phyloP scores from a whole-genome alignment of 2,888 invertebrate species.

The Lydus trimaculatus region DNA sequence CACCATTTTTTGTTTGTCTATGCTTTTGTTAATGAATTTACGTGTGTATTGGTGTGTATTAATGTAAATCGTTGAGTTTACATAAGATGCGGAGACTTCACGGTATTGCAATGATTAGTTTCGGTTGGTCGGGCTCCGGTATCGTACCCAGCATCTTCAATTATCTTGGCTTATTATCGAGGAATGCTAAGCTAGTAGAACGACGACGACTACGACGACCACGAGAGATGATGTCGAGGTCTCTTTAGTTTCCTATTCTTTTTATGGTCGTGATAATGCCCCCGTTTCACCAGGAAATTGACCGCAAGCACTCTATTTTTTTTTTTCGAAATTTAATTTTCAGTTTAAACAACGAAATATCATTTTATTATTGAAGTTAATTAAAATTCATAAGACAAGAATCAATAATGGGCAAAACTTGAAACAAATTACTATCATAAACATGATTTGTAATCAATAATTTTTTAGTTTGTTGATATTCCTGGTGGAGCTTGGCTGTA shows the following conservation, averaged over 20 bases:
- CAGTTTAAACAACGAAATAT: no score
- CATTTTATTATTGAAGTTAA: no score
- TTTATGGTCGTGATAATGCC: conserved; percentile 17
- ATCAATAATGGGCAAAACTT: neutral
- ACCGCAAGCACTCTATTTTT: neutral
- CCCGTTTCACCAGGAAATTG: conserved; percentile 20
- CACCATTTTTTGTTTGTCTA: no score
- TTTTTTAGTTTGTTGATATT: no score
- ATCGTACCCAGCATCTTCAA: conserved; percentile 32
- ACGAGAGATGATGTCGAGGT: conserved; percentile 11
- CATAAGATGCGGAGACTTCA: conserved; percentile 7
- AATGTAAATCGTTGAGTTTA: conserved; percentile 1
- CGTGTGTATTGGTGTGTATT: neutral
- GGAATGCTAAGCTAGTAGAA: conserved; percentile 31
- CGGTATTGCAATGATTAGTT: conserved; percentile 24
- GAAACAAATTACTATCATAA: no score
- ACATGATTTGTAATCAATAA: no score
- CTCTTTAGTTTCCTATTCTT: neutral
- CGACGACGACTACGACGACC: conserved; percentile 4
- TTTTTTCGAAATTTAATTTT: no score
- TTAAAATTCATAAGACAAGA: no score
- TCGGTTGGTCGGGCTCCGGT: conserved; percentile 23
- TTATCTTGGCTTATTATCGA: conserved; percentile 32
- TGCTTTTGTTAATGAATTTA: neutral
- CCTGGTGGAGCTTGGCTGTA: neutral